A percentile compares a stretch with the other conserved stretches of the same genome.
These are phyloP conservation scores for Aporophyla lueneburgensis DNA, from an alignment of 2,888 invertebrate genomes.

Conservation along the genomic window DNA sequence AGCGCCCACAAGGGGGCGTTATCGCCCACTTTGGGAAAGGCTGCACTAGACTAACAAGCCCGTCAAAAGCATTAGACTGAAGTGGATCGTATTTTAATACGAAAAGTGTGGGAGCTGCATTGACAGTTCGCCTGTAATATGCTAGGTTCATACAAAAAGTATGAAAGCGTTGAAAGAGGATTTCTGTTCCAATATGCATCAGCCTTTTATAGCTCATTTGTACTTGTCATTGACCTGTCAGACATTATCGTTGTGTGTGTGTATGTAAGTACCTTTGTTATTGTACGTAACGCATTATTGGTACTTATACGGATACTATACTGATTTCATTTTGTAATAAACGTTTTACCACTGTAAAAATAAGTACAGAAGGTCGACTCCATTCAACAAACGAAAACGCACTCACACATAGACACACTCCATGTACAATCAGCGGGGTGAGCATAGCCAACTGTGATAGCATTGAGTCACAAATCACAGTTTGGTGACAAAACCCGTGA, in stretches of 20 bases:
- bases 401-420: not conserved
- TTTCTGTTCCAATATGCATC: not conserved
- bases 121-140: too few species aligned
- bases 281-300: constrained; percentile 36
- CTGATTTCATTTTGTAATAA: constrained; percentile 33
- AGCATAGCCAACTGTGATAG: too few species aligned
- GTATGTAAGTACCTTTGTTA: constrained; percentile 18
- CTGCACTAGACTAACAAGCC: too few species aligned
- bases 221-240: constrained; percentile 19
- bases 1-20: too few species aligned
- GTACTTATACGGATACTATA: constrained; percentile 17
- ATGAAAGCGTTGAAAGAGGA: not conserved
- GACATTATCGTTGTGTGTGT: constrained; percentile 12
- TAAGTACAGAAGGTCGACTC: not conserved
- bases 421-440: too few species aligned
- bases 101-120: too few species aligned
- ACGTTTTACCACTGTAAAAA: not conserved
- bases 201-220: constrained; percentile 32
- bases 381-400: too few species aligned
- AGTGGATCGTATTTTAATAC: not conserved
- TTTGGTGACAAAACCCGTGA: too few species aligned
- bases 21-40: too few species aligned
- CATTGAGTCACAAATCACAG: too few species aligned
- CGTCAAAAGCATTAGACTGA: too few species aligned
- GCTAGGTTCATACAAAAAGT: not conserved